Base-by-base conservation (phyloP, 2,797 vertebrate species). In the Sylvilagus floridanus region DNA sequence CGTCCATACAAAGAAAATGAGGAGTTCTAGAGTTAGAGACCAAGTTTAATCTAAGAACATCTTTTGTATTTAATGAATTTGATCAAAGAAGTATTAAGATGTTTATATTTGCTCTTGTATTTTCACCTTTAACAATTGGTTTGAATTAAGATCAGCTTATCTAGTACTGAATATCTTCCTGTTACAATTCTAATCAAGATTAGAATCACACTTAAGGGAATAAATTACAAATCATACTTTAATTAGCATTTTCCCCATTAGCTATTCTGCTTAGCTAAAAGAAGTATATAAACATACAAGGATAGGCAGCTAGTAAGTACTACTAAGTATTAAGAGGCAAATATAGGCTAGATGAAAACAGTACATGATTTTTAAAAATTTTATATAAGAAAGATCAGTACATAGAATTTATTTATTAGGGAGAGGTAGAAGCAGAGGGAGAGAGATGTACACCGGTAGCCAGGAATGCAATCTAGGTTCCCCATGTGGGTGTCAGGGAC, bases 211-310 rank as follows among this genome's bases (percentile, higher is more conserved):
- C 24, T 83, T 88, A 72, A 68, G 28, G 47, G 66, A 88, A 88
- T 75, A 91, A 91, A 78, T 88, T 92, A 95, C 11, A 88, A 63
- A 30, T 92, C 35, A 24, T 42, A 84, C 76, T n/a, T 88, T 77
- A 79, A 65, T 42, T 42, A 32, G 7, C 21, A 84, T 83, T 83
- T 76, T 84, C 63, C 54, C 63, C 37, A n/a, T 71, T 84, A 83
- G 63, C 24, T 91, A 21, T 57, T 42, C 54, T 78, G 89, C 89
- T 83, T 71, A 90, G 37, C 73, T 85, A 66, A 82, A 62, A 81
- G 60, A 69, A 28, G 26, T 62, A 54, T 82, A 35, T 71, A 77
- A 91, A 88, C 42, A 63, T 91, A 32, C 10, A 87, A 82, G 50
- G 68, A 65, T 52, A 82, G 37, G 62, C 52, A 71, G 54, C 63